Evolutionary conservation across 2,797 vertebrate genomes (phyloP), one percentile per base, ranked within the genome.

Genomic region (Acipenser oxyrinchus): DNA sequence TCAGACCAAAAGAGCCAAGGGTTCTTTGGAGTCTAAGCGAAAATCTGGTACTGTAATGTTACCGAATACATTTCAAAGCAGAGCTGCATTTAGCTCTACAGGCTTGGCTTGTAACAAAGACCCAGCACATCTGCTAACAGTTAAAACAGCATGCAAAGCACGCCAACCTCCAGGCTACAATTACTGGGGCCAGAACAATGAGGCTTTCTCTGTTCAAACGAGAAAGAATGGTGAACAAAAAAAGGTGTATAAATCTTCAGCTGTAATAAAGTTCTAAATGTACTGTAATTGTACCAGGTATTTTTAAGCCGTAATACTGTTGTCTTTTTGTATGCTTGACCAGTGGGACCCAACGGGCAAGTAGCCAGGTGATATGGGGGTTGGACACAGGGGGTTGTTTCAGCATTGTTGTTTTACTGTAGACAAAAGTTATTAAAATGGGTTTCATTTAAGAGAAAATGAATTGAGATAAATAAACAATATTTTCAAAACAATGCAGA

Each of bases 71-170:
- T 23, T 60, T 9, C 6, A 37, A 62, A 18, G 8, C 11, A 7
- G 55, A 10, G 11, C 9, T 23, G 7, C 18, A 62, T 48, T 62
- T 48, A 62, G n/a, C 11, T 48, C 60, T 62, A 13, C 18, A 6
- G 8, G 53, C 53, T 10, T 55, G 53, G 10, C 4, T 9, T 62
- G 23, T 6, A 62, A 62, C 60, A 62, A 62, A 62, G 60, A 62
- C 18, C 9, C 3, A 12, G 13, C 18, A 62, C 60, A 62, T 62
- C 60, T 62, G 60, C 60, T 62, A 62, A 18, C 60, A 62, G 60
- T 62, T 62, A 62, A 62, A 11, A 62, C 18, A 62, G 18, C 60
- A 60, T 23, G 58, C 58, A 9, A 62, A 62, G 9, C 60, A 62
- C 6, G 15, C 60, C 18, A 37, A n/a, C 60, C 60, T 62, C 9